Conservation (phyloP, 2,113 vertebrate genomes). For the Pleuronectes platessa region DNA sequence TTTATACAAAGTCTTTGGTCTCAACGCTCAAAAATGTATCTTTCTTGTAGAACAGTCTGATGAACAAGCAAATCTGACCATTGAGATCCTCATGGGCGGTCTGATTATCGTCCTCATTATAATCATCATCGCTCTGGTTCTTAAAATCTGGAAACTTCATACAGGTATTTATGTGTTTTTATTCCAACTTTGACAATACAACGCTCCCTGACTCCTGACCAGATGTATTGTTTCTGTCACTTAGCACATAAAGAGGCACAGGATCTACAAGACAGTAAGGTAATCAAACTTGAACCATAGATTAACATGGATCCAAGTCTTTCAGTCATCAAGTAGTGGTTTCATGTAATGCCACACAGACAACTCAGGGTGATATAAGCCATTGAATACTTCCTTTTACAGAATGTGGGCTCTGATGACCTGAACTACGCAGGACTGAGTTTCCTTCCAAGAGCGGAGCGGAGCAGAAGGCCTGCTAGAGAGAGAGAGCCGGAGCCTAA, state of each 20-base stretch:
- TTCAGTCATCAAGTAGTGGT: not conserved
- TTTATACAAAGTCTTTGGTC: too few species aligned
- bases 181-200: too few species aligned
- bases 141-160: not conserved
- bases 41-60: not conserved
- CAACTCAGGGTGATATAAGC: too few species aligned
- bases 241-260: not conserved
- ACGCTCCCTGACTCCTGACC: not conserved
- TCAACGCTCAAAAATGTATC: not conserved
- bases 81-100: not conserved
- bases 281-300: not conserved
- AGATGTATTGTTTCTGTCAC: not conserved
- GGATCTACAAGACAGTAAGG: constrained; percentile 3
- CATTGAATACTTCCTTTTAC: too few species aligned
- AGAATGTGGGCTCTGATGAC: too few species aligned
- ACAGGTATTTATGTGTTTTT: too few species aligned
- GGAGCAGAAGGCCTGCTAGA: too few species aligned
- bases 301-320: not conserved
- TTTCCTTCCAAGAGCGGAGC: too few species aligned
- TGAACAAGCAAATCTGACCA: not conserved
- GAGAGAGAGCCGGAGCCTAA: not conserved
- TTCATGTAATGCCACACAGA: not conserved
- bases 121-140: not conserved
- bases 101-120: constrained; percentile 4
- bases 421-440: too few species aligned